phyloP scores from a whole-genome alignment of 2,888 invertebrate species.

The Diploptera punctata region DNA sequence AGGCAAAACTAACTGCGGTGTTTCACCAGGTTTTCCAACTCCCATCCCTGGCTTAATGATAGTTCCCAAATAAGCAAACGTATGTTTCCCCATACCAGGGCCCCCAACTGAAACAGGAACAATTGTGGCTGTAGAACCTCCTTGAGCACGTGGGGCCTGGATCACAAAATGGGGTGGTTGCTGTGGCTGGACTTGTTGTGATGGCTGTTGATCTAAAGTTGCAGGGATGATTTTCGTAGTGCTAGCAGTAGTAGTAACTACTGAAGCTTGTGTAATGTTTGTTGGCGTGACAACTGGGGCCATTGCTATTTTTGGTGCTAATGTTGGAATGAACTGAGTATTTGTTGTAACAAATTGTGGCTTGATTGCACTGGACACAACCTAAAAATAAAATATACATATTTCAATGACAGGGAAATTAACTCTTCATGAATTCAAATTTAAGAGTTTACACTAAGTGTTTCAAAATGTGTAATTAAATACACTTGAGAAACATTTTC shows the following conservation, averaged over 20 bases:
- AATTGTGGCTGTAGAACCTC: conserved; percentile 41
- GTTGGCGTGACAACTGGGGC: conserved; percentile 8
- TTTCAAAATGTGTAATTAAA: too few species aligned
- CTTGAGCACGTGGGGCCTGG: conserved; percentile 32
- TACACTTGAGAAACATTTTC: too few species aligned
- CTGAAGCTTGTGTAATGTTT: conserved; percentile 1
- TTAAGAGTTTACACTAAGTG: too few species aligned
- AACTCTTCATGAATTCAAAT: too few species aligned
- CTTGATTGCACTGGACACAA: conserved; percentile 30
- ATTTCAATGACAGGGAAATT: too few species aligned
- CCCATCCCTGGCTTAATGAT: conserved; percentile 56
- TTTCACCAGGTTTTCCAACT: conserved; percentile 25
- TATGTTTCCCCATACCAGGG: conserved; percentile 54
- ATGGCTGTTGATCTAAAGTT: conserved; percentile 21
- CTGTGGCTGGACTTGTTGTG: neutral
- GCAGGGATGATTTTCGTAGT: conserved; percentile 34
- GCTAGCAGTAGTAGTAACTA: conserved; percentile 9
- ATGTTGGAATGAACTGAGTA: conserved; percentile 41
- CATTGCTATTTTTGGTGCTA: conserved; percentile 37
- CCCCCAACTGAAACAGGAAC: conserved; percentile 39
- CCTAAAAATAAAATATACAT: neutral
- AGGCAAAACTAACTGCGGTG: conserved; percentile 25
- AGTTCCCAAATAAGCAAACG: conserved; percentile 62
- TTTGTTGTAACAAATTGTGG: conserved; percentile 37
- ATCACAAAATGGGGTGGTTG: conserved; percentile 35